These are phyloP conservation scores for Drosophila ercepeae DNA, from an alignment of 1,140 invertebrate genomes.

Conservation along the genomic window DNA sequence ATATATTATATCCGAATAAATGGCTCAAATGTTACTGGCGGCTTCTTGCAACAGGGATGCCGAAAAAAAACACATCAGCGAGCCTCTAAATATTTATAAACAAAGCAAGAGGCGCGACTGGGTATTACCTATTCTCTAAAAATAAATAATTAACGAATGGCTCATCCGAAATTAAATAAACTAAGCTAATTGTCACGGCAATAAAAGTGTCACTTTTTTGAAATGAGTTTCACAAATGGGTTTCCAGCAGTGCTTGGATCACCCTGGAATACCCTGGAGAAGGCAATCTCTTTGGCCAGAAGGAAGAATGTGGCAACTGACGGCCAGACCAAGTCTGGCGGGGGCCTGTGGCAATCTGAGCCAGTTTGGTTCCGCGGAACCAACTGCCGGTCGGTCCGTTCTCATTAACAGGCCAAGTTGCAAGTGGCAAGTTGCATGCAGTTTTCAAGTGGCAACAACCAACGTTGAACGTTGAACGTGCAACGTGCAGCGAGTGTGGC, in stretches of 20 bases:
- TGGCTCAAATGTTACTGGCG: slow-evolving; percentile 3
- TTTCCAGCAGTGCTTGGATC: too few species aligned
- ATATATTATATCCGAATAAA: slow-evolving; percentile 7
- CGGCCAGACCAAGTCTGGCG: not conserved
- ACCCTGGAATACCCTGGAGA: slow-evolving; percentile 15
- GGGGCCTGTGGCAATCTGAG: slow-evolving; percentile 51
- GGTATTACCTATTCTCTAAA: not conserved
- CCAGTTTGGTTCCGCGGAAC: slow-evolving; percentile 77
- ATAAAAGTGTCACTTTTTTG: not conserved
- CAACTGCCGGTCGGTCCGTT: slow-evolving; percentile 9
- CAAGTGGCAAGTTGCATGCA: slow-evolving; percentile 37
- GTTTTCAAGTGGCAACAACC: slow-evolving; percentile 71
- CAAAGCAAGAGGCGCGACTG: not conserved
- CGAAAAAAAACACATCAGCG: not conserved
- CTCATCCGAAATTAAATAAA: not conserved
- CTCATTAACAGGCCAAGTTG: slow-evolving; percentile 50
- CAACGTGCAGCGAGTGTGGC: slow-evolving; percentile 12
- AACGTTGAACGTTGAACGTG: slow-evolving; percentile 49
- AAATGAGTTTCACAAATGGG: not conserved
- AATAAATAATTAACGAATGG: not conserved
- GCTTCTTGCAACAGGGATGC: slow-evolving; percentile 48
- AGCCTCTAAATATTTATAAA: slow-evolving; percentile 1
- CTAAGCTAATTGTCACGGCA: not conserved
- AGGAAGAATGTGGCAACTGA: slow-evolving; percentile 48
- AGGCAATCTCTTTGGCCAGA: slow-evolving; percentile 44